phyloP scores from a whole-genome alignment of 2,797 vertebrate species.

The Sebastes elongatus region DNA sequence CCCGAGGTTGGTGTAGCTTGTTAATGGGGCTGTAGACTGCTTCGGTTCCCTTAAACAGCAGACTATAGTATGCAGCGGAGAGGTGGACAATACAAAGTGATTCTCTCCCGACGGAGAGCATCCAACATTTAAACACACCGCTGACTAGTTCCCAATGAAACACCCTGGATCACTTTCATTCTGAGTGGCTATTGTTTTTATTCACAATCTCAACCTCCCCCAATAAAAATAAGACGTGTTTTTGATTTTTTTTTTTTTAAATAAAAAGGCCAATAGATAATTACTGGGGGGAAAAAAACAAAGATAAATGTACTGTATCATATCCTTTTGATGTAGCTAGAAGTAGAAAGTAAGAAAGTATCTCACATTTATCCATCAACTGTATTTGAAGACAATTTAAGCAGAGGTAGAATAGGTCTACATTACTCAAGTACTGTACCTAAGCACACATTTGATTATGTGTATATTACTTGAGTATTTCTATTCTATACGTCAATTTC shows the following conservation, averaged over 20 bases:
- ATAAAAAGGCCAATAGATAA: background rate
- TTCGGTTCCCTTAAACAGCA: background rate
- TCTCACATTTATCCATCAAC: background rate
- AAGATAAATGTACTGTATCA: background rate
- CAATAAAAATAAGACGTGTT: background rate
- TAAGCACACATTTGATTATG: background rate
- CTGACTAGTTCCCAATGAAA: background rate
- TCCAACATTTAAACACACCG: slow-evolving; percentile 15
- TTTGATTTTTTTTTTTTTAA: background rate
- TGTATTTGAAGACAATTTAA: background rate
- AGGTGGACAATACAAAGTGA: background rate
- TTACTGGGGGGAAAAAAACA: too few relatives aligned
- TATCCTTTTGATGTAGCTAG: background rate
- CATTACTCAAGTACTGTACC: background rate
- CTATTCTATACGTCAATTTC: background rate
- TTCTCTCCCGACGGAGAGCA: slow-evolving; percentile 3
- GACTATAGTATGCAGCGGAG: background rate
- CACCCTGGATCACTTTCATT: background rate
- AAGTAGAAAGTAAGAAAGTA: background rate
- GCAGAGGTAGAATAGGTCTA: background rate
- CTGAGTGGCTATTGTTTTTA: background rate
- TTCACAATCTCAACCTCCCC: background rate
- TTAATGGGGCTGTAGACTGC: background rate
- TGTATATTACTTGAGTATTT: background rate
- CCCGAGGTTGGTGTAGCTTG: background rate